Evolutionary conservation across 2,888 invertebrate species (phyloP), one percentile per base, ranked within the genome.

Genomic region (Seira musarum): DNA sequence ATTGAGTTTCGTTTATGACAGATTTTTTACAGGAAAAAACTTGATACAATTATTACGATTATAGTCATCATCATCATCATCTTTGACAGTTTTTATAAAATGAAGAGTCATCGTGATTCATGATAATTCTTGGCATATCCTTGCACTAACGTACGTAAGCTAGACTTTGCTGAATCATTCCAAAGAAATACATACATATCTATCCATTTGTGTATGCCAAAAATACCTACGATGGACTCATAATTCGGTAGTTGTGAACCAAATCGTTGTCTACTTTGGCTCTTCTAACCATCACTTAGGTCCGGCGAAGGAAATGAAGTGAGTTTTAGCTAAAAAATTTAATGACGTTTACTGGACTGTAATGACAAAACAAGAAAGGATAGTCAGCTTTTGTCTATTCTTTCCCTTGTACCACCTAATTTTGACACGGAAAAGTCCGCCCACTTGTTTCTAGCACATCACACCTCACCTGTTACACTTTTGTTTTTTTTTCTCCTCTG

Each of bases 41-140:
- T 40, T 40, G 57, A 57, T 57, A 57, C 57, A 57, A 57, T 57
- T 57, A 57, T 57, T 57, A 57, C 57, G 17, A 57, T 57, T 57
- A n/a, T n/a, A 57, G 57, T 57, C 57, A 57, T 57, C 57, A 57
- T 57, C 10, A 57, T 40, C 40, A 40, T 57, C 10, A 57, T 57
- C 57, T 57, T n/a, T n/a, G 57, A 13, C 57, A 57, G 57, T 57
- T 57, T 57, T 13, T 3, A 57, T n/a, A n/a, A 57, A n/a, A n/a
- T 57, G 57, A 57, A 57, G 57, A 57, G 57, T 57, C 57, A 57
- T 8, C 57, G 17, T 57, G 57, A 57, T 57, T 57, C 57, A 57
- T 57, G 57, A 57, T 3, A 57, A n/a, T 57, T 57, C 17, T 3
- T 57, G 40, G 6, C 40, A 6, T 40, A 8, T 40, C 40, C 40